Percentiles rank a stretch among this genome's conserved stretches.
Evolutionary conservation across 2,888 invertebrate genomes (phyloP).

Genomic region (Idaea biselata): DNA sequence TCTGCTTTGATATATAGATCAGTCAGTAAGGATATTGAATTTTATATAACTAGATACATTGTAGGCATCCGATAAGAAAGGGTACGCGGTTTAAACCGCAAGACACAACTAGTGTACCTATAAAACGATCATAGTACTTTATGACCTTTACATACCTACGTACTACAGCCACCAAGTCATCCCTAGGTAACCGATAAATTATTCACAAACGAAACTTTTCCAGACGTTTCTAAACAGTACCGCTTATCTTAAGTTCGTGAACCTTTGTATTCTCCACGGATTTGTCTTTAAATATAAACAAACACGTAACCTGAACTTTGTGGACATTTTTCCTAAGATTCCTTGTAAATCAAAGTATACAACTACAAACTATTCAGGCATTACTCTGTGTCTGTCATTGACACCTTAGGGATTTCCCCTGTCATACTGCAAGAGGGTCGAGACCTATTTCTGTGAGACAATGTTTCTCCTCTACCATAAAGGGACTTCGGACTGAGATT

Average conservation of each 20-base stretch:
- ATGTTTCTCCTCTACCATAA: background rate
- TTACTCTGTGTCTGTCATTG: slow-evolving; percentile 55
- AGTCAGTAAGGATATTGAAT: background rate
- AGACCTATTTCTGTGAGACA: slow-evolving; percentile 26
- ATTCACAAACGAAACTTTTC: background rate
- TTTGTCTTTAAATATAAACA: slow-evolving; percentile 8
- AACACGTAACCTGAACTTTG: background rate
- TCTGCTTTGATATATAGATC: background rate
- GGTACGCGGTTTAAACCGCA: background rate
- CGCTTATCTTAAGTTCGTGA: background rate
- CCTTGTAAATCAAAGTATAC: slow-evolving; percentile 62
- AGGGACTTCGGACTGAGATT: background rate
- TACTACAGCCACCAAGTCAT: too few relatives aligned
- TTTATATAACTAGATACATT: background rate
- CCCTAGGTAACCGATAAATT: too few relatives aligned
- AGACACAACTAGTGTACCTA: background rate
- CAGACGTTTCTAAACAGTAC: background rate
- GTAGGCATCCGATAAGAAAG: background rate
- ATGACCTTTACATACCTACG: too few relatives aligned
- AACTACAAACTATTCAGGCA: slow-evolving; percentile 64
- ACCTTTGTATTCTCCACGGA: slow-evolving; percentile 2
- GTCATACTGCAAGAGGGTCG: slow-evolving; percentile 29
- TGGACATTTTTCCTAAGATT: slow-evolving; percentile 29
- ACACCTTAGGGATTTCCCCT: slow-evolving; percentile 37
- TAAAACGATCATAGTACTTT: too few relatives aligned